Base-by-base conservation (phyloP, 2,888 invertebrate genomes). In the Caradrina kadenii region DNA sequence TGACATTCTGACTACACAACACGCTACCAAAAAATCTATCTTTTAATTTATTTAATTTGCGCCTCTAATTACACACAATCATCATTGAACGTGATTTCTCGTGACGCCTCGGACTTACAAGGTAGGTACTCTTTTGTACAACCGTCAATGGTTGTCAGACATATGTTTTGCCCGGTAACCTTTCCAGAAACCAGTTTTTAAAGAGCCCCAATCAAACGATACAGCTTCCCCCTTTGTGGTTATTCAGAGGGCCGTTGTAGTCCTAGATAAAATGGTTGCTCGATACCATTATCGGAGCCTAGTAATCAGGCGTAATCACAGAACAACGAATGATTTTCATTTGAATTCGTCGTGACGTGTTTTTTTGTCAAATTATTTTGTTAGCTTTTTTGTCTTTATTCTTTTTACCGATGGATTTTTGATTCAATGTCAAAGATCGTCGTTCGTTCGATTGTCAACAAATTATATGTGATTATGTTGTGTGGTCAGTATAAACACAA, bases 91-190 rank as follows among this genome's bases (percentile, higher is more conserved):
- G 91, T 92, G 90, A 90, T 86, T 89, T 84, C 82, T 91, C 89
- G 90, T 91, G 93, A 94, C 91, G 94, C 89, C 87, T 92, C 76
- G 90, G 91, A 93, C 93, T 92, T 87, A 91, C 93, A 93, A 95
- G 95, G 95, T 93, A 94, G 95, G 95, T 93, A 94, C 93, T 90
- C 94, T 94, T 95, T 94, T 94, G 93, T 94, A 87, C 85, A 87
- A 89, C 88, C 93, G 90, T 93, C 94, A 93, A 89, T 89, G 89
- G 89, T 90, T 91, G 92, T 92, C 92, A 91, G 93, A 87, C 89
- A 82, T 86, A 77, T 92, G 92, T 93, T 92, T 91, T 92, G 91
- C 88, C 83, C 83, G 78, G 88, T 92, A 93, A 92, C 93, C 91
- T 93, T 93, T 90, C 83, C 86, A 87, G 81, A 84, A 80, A 82